Conservation (phyloP, 2,888 invertebrate species). For the Pristionchus fissidentatus region DNA sequence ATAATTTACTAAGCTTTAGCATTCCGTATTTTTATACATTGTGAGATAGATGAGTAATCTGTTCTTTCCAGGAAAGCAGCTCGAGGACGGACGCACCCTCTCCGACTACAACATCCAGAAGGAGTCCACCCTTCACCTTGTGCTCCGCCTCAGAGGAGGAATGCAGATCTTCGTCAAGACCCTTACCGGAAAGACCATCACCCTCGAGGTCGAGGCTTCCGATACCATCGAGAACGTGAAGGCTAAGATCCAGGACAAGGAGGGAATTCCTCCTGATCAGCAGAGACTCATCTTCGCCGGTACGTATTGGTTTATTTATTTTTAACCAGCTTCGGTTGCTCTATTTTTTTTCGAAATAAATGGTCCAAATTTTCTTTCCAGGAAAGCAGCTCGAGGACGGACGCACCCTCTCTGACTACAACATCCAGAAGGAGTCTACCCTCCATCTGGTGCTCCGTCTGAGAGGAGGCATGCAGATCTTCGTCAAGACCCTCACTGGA, state of each 20-base stretch:
- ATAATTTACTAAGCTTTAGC: too few relatives aligned
- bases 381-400: conserved; percentile 66
- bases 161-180: conserved; percentile 99
- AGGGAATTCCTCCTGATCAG: conserved; percentile 73
- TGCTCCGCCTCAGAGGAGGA: conserved; percentile 48
- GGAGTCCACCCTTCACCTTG: conserved; percentile 58
- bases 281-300: conserved; percentile 72
- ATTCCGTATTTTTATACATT: too few relatives aligned
- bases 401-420: conserved; percentile 64
- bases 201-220: conserved; percentile 72
- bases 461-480: conserved; percentile 87
- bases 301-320: too few relatives aligned
- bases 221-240: conserved; percentile 74
- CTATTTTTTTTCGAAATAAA: not conserved
- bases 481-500: conserved; percentile 93
- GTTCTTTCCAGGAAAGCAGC: conserved; percentile 55
- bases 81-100: conserved; percentile 65
- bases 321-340: not conserved
- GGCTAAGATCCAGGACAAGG: conserved; percentile 74
- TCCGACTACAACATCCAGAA: conserved; percentile 68
- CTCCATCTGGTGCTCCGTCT: conserved; percentile 47
- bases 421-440: conserved; percentile 68
- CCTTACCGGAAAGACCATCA: conserved; percentile 87
- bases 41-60: too few relatives aligned
- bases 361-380: conserved; percentile 5